Percentiles rank a stretch among this genome's conserved stretches.
Conservation (phyloP, 2,888 invertebrate genomes). For the Acleris laterana region DNA sequence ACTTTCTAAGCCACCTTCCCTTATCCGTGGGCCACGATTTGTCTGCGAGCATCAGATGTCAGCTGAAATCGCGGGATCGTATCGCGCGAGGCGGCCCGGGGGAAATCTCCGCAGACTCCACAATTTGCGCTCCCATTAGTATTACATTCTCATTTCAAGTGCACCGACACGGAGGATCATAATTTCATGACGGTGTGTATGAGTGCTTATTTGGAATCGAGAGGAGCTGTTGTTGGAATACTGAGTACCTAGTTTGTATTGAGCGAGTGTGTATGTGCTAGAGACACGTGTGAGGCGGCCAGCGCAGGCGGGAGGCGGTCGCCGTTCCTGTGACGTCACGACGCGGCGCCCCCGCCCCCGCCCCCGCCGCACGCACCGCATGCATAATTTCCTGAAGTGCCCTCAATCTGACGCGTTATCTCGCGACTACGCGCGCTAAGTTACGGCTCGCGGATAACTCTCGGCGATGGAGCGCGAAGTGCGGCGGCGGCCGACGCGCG, state of each 20-base stretch:
- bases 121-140: conserved; percentile 38
- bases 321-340: not conserved
- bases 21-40: conserved; percentile 18
- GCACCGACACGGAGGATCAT: conserved; percentile 34
- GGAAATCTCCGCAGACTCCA: conserved; percentile 36
- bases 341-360: not conserved
- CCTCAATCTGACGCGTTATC: conserved; percentile 22
- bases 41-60: conserved; percentile 34
- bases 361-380: conserved; percentile 1
- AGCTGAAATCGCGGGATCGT: conserved; percentile 16
- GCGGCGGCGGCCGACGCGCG: conserved; percentile 15
- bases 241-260: conserved; percentile 8
- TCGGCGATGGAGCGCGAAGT: conserved; percentile 31
- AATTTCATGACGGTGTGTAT: conserved; percentile 26
- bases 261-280: not conserved
- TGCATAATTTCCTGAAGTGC: conserved; percentile 21
- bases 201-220: conserved; percentile 16
- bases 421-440: conserved; percentile 15
- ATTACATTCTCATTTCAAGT: conserved; percentile 36
- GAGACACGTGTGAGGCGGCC: not conserved
- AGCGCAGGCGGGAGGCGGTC: not conserved
- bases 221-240: conserved; percentile 7
- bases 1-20: not conserved
- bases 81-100: conserved; percentile 22
- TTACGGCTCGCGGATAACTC: conserved; percentile 11